These are phyloP conservation scores for Agrochola lota DNA, from an alignment of 2,888 invertebrate genomes.

Conservation along the genomic window DNA sequence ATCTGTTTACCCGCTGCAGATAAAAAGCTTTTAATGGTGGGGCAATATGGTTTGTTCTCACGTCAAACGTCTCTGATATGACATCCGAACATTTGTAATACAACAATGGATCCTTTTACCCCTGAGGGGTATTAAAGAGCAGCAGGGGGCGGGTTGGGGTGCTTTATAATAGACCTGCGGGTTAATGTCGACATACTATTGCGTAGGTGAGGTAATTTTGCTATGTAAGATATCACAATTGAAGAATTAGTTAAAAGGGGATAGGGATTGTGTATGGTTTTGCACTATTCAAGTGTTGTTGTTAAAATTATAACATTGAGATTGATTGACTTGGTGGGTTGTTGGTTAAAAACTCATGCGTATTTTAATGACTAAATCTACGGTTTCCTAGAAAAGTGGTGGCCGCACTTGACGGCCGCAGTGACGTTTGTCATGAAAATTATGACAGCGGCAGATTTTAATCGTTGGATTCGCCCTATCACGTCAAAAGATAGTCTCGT, in stretches of 20 bases:
- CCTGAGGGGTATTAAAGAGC: slow-evolving; percentile 77
- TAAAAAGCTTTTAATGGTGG: slow-evolving; percentile 70
- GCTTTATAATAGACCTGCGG: slow-evolving; percentile 61
- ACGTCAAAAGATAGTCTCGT: too few relatives aligned
- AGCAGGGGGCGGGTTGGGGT: slow-evolving; percentile 70
- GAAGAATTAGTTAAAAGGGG: background rate
- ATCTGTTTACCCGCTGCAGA: slow-evolving; percentile 57
- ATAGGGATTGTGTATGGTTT: background rate
- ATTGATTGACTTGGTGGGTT: too few relatives aligned
- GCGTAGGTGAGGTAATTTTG: slow-evolving; percentile 31
- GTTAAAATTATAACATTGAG: too few relatives aligned
- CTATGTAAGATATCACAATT: background rate
- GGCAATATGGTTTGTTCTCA: slow-evolving; percentile 86
- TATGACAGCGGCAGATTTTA: too few relatives aligned
- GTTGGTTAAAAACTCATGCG: too few relatives aligned
- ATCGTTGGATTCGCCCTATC: too few relatives aligned
- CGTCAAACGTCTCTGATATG: slow-evolving; percentile 85
- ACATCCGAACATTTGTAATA: slow-evolving; percentile 88
- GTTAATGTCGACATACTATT: slow-evolving; percentile 55
- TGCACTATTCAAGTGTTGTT: background rate
- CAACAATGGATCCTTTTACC: slow-evolving; percentile 87
- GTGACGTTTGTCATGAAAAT: too few relatives aligned
- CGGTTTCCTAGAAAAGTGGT: too few relatives aligned
- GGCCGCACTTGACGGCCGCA: too few relatives aligned
- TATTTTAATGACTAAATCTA: too few relatives aligned